Evolutionary conservation across 2,113 vertebrate genomes (phyloP).

Genomic region (Zosterops borbonicus): DNA sequence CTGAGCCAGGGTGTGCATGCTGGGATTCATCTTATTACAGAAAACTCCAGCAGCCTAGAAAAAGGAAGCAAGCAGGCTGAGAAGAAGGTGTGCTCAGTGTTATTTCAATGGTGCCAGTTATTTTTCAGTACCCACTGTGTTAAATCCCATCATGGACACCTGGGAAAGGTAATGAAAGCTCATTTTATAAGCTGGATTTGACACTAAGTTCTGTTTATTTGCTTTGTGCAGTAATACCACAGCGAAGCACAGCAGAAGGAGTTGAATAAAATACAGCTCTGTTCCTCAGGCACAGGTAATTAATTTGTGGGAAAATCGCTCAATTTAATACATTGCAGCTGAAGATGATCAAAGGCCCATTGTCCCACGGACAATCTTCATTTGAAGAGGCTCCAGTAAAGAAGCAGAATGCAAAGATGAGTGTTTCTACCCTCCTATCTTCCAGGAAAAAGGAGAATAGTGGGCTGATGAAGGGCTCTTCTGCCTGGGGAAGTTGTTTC

Average conservation of each 20-base stretch:
- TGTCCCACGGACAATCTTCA: background rate
- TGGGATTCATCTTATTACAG: conserved; percentile 23
- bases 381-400: background rate
- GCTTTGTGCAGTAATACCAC: background rate
- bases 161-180: conserved; percentile 19
- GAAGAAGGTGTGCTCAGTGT: background rate
- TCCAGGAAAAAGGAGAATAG: background rate
- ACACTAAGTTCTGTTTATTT: conserved; percentile 54
- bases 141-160: background rate
- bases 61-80: background rate
- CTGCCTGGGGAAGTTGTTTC: background rate
- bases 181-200: conserved; percentile 39
- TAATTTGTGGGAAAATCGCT: background rate
- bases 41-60: background rate
- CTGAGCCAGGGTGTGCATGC: background rate
- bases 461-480: background rate
- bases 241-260: background rate
- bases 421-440: background rate
- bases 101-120: background rate
- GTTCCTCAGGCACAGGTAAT: background rate
- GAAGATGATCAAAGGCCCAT: background rate
- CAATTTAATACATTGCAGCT: background rate
- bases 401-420: background rate
- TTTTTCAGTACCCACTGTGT: conserved; percentile 23
- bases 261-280: background rate